Percentiles rank a stretch among this genome's conserved stretches.
Evolutionary conservation across 2,888 invertebrate species (phyloP).

Genomic region (Caenorhabditis sp.): DNA sequence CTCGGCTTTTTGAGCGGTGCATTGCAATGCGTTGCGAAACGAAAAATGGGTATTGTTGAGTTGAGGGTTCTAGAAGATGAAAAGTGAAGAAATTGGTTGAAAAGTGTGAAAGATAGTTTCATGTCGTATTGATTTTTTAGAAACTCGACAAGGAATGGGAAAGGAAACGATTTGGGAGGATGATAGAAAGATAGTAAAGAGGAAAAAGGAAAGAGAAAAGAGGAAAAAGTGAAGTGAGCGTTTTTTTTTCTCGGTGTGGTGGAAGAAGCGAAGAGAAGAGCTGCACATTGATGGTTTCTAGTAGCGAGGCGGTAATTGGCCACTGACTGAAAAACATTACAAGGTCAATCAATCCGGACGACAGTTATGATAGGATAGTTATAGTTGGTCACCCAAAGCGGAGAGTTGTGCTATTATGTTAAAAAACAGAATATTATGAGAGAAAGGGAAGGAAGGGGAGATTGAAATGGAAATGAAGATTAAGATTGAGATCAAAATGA

Average conservation of each 20-base stretch:
- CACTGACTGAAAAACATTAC: conserved; percentile 76
- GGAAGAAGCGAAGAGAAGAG: conserved; percentile 60
- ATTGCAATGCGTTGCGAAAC: conserved; percentile 2
- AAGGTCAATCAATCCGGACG: conserved; percentile 59
- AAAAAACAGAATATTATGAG: too few species aligned
- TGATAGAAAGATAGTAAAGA: conserved; percentile 12
- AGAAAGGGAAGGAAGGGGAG: not conserved
- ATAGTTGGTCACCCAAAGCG: conserved; percentile 20
- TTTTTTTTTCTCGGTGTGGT: conserved; percentile 43
- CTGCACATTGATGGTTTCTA: conserved; percentile 65
- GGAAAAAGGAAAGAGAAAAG: conserved; percentile 20
- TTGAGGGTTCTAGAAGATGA: too few species aligned
- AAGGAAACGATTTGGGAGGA: not conserved
- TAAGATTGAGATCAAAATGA: not conserved
- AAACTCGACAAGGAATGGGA: not conserved
- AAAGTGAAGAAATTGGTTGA: too few species aligned
- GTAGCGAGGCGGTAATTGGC: conserved; percentile 79
- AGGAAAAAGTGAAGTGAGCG: conserved; percentile 32
- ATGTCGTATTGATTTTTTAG: not conserved
- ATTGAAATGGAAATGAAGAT: conserved; percentile 39
- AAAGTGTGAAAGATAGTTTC: conserved; percentile 10
- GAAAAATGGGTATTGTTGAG: conserved; percentile 31
- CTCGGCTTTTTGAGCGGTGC: not conserved
- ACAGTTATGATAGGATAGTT: conserved; percentile 46
- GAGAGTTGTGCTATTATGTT: conserved; percentile 28